These are phyloP conservation scores for Sebastes baramenuke DNA, from an alignment of 2,797 vertebrate genomes.

Conservation along the genomic window DNA sequence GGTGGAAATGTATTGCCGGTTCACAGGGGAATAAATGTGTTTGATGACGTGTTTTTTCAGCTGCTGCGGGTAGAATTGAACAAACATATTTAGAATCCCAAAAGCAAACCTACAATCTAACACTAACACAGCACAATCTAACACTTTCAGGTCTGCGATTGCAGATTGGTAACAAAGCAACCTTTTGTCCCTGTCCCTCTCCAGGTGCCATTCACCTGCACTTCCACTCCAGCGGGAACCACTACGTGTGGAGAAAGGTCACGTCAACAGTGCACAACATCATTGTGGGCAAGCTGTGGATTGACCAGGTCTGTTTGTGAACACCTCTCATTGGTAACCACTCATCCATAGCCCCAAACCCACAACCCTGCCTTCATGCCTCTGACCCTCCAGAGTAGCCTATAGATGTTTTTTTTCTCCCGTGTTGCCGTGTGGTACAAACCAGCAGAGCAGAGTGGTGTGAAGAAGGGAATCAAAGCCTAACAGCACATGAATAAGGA, in stretches of 20 bases:
- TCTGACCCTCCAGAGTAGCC: conserved; percentile 2
- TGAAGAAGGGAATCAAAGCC: conserved; percentile 33
- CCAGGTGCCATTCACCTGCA: conserved; percentile 95
- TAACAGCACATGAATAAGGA: conserved; percentile 39
- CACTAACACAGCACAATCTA: neutral
- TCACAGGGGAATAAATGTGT: neutral
- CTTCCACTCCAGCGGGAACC: conserved; percentile 93
- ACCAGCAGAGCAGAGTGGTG: conserved; percentile 3
- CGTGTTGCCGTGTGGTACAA: neutral
- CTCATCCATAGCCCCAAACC: conserved; percentile 3
- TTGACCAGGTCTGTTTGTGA: conserved; percentile 91
- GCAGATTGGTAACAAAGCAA: neutral
- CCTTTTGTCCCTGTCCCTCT: conserved; percentile 28
- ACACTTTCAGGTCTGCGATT: neutral
- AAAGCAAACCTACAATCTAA: conserved; percentile 14
- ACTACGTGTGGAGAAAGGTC: conserved; percentile 98
- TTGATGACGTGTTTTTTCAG: neutral
- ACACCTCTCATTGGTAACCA: neutral
- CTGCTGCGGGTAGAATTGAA: neutral
- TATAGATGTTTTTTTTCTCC: neutral
- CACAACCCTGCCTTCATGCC: neutral
- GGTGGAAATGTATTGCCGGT: neutral
- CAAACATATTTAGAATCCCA: neutral
- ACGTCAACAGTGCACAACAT: conserved; percentile 99
- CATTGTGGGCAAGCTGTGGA: conserved; percentile 99